A percentile compares a stretch with the other conserved stretches of the same genome.
Conservation (phyloP, 2,797 vertebrate species). For the Heteromormyrus szaboi region DNA sequence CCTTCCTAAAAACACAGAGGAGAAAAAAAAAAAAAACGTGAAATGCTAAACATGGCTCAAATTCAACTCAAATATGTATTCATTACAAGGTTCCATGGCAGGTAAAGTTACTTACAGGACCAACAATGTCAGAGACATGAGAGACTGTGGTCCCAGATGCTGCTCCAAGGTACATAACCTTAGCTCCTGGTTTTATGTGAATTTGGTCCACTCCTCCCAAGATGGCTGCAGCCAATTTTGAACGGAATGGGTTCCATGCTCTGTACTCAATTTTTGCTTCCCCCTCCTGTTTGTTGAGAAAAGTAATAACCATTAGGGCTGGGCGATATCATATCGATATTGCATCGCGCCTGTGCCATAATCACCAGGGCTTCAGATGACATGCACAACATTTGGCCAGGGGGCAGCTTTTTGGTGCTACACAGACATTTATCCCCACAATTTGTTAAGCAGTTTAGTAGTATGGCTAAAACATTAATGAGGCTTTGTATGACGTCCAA, state of each 20-base stretch:
- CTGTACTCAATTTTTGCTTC: conserved; percentile 83
- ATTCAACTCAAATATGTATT: not conserved
- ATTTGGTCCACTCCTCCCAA: conserved; percentile 87
- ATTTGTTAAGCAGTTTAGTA: too few relatives aligned
- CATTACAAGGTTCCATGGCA: not conserved
- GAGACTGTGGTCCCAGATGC: conserved; percentile 89
- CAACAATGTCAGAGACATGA: conserved; percentile 87
- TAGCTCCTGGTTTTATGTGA: conserved; percentile 80
- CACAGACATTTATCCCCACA: too few relatives aligned
- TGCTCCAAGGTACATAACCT: conserved; percentile 85
- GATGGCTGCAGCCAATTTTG: conserved; percentile 85
- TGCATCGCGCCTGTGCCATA: too few relatives aligned
- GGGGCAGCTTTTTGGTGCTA: too few relatives aligned
- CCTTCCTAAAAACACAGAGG: conserved; percentile 62
- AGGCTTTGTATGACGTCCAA: too few relatives aligned
- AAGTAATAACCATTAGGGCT: not conserved
- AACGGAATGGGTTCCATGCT: conserved; percentile 88
- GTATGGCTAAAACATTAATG: too few relatives aligned
- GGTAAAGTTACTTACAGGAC: conserved; percentile 66
- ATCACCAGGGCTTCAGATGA: too few relatives aligned
- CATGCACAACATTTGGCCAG: too few relatives aligned
- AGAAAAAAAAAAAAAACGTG: not conserved
- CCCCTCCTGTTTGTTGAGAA: conserved; percentile 61
- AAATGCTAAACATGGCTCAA: not conserved
- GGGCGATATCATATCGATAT: too few relatives aligned